These are phyloP conservation scores for Panzeria rudis DNA, from an alignment of 2,888 invertebrate genomes.

Conservation along the genomic window DNA sequence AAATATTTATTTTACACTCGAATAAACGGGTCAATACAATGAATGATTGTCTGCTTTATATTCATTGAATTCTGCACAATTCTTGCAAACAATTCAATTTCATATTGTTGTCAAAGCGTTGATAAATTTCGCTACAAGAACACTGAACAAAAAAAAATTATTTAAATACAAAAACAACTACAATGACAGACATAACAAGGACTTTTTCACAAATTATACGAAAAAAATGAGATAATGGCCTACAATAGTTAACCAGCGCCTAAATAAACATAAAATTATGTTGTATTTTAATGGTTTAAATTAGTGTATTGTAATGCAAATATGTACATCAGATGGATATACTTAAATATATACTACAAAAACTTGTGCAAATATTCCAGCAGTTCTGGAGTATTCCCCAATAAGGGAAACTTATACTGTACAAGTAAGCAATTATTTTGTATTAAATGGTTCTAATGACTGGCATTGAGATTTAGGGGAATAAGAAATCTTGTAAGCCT, in stretches of 20 bases:
- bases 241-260: not conserved
- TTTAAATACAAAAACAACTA: not conserved
- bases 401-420: not conserved
- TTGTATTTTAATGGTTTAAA: slow-evolving; percentile 57
- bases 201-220: not conserved
- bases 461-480: too few species aligned
- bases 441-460: too few species aligned
- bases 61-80: slow-evolving; percentile 16
- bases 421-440: too few species aligned
- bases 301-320: slow-evolving; percentile 43
- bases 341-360: not conserved
- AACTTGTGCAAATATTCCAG: not conserved
- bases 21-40: slow-evolving; percentile 75
- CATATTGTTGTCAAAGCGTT: not conserved
- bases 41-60: slow-evolving; percentile 50
- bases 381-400: not conserved
- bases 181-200: not conserved
- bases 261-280: slow-evolving; percentile 47
- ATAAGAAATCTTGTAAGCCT: too few species aligned
- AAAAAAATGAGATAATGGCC: not conserved
- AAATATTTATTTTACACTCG: slow-evolving; percentile 75
- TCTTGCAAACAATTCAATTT: slow-evolving; percentile 46
- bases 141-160: not conserved
- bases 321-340: not conserved
- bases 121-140: slow-evolving; percentile 27